Evolutionary conservation across 2,888 invertebrate genomes (phyloP), one percentile per base, ranked within the genome.

Genomic region (Bombylius discolor): DNA sequence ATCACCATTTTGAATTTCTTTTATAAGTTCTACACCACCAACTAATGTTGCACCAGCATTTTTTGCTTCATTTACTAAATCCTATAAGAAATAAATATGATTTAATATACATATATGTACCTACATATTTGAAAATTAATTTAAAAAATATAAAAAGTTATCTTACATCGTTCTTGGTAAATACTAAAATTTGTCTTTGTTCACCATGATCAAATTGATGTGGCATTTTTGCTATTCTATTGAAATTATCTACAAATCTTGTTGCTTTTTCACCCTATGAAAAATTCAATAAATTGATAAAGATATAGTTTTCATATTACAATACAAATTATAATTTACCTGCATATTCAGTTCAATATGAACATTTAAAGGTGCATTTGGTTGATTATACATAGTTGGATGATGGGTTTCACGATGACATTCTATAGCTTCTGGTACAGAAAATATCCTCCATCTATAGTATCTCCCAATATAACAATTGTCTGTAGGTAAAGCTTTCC

Each of bases 331-430:
- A 23, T 3, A 23, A 23, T 13, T 49, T 49, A 61, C 73, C 61
- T 78, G 78, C 87, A 94, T 87, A 68, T 94, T 85, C 5, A 94
- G 70, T 69, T 94, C 92, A 56, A 94, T 76, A 45, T 79, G 74
- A 5, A 87, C 81, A 61, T 78, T 79, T 0, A 95, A 70, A 13
- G 81, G 73, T 0, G 89, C 84, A 69, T 85, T 78, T 0, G 89
- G 87, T 45, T 78, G 73, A 72, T 94, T 88, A 65, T 83, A 87
- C 76, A 93, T 85, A 1, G 86, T 81, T 0, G 91, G 88, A 69
- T 90, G 86, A 70, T 91, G 88, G 0, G 84, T 83, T 71, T 94
- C 89, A 51, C 85, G 79, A 65, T 91, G 88, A 57, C 82, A 83
- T 59, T 80, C 74, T 13, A 95, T 77, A 0, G 92, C 93, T 64